Evolutionary conservation across 2,113 vertebrate species (phyloP).

Genomic region (Paramisgurnus dabryanus): DNA sequence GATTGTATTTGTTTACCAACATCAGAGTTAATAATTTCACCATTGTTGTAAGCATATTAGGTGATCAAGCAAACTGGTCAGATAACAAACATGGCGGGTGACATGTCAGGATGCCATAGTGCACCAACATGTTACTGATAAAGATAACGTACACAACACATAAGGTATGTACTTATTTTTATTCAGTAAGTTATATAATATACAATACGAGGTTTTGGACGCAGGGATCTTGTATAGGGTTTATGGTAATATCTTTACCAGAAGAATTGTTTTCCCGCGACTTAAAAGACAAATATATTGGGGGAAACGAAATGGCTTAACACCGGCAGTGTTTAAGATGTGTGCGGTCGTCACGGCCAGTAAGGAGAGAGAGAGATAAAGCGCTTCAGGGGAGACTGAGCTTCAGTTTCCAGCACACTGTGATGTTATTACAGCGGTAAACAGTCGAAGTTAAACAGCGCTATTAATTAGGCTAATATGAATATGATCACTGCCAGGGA

Average conservation of each 20-base stretch:
- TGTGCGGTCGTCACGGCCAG: conserved; percentile 74
- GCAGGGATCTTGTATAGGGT: conserved; percentile 55
- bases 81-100: no score
- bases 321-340: conserved; percentile 72
- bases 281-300: conserved; percentile 64
- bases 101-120: no score
- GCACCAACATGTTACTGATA: no score
- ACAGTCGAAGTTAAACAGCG: conserved; percentile 79
- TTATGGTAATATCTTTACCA: conserved; percentile 69
- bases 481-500: conserved; percentile 83
- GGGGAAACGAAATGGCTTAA: conserved; percentile 65
- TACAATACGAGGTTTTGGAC: no score
- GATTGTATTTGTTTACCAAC: no score
- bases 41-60: no score
- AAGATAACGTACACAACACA: no score
- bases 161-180: no score
- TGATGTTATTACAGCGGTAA: conserved; percentile 73
- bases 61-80: no score
- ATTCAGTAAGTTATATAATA: no score
- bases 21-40: no score
- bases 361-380: conserved; percentile 69
- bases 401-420: conserved; percentile 67
- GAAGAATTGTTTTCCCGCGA: conserved; percentile 73
- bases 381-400: conserved; percentile 72
- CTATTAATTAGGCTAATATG: conserved; percentile 86